Percentiles rank a stretch among this genome's conserved stretches.
Conservation (phyloP, 2,888 invertebrate species). For the Drosophila dives region DNA sequence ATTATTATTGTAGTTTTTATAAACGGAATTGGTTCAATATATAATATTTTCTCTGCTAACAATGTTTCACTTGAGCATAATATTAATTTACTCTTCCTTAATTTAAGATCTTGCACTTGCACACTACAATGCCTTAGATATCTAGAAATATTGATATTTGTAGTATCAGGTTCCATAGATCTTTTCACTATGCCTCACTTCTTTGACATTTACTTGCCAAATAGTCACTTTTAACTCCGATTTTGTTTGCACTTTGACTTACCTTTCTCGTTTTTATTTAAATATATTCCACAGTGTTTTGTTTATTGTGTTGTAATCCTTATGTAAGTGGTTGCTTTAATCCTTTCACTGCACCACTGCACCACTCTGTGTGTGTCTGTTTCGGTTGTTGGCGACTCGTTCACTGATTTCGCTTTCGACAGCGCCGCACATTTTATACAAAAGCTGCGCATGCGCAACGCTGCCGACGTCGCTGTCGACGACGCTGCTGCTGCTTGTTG, state of each 20-base stretch:
- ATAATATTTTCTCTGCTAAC: not conserved
- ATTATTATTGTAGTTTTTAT: not conserved
- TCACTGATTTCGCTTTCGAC: constrained; percentile 80
- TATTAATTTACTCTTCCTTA: not conserved
- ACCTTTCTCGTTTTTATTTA: constrained; percentile 62
- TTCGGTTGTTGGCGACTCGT: constrained; percentile 71
- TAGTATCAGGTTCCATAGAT: not conserved
- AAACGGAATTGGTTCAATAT: not conserved
- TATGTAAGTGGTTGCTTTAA: constrained; percentile 60
- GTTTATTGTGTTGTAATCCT: constrained; percentile 63
- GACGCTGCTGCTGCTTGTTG: constrained; percentile 8
- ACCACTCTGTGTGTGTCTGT: constrained; percentile 44
- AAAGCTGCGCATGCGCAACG: constrained; percentile 69
- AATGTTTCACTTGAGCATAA: not conserved
- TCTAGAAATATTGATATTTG: not conserved
- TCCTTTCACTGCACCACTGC: constrained; percentile 69
- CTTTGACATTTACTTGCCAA: constrained; percentile 1
- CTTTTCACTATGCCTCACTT: constrained; percentile 1
- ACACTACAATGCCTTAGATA: not conserved
- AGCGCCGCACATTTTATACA: constrained; percentile 79
- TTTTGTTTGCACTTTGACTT: constrained; percentile 53
- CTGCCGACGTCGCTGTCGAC: constrained; percentile 12
- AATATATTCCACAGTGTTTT: constrained; percentile 57
- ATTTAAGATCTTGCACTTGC: not conserved
- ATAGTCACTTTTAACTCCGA: constrained; percentile 1